These are phyloP conservation scores for Epiblema foenella DNA, from an alignment of 2,888 invertebrate species.

Conservation along the genomic window DNA sequence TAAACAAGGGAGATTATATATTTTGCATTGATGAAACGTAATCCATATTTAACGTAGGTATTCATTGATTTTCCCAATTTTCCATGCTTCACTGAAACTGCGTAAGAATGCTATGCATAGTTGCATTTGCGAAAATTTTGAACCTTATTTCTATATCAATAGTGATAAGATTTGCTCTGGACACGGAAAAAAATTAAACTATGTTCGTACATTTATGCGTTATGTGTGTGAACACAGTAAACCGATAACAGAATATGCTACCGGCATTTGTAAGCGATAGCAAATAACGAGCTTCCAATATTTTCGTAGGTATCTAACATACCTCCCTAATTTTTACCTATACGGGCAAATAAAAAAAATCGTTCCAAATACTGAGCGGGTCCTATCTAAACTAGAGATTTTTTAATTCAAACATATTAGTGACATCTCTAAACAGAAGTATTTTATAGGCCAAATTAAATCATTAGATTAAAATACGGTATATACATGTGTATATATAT, in stretches of 20 bases:
- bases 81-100: constrained; percentile 37
- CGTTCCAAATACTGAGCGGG: no score
- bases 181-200: constrained; percentile 3
- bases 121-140: neutral
- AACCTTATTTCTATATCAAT: neutral
- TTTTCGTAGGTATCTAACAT: neutral
- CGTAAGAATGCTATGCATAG: constrained; percentile 20
- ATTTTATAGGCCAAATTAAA: no score
- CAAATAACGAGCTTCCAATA: constrained; percentile 6
- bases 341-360: no score
- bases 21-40: constrained; percentile 9
- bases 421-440: no score
- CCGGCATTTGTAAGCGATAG: constrained; percentile 9
- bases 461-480: no score
- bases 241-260: constrained; percentile 19
- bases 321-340: neutral
- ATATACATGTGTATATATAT: no score
- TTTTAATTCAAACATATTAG: no score
- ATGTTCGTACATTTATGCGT: constrained; percentile 2
- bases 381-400: no score
- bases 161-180: neutral
- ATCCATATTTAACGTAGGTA: neutral
- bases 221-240: neutral
- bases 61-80: constrained; percentile 26
- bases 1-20: neutral